Base-by-base conservation (phyloP, 2,113 vertebrate species). In the Lycocorax pyrrhopterus region DNA sequence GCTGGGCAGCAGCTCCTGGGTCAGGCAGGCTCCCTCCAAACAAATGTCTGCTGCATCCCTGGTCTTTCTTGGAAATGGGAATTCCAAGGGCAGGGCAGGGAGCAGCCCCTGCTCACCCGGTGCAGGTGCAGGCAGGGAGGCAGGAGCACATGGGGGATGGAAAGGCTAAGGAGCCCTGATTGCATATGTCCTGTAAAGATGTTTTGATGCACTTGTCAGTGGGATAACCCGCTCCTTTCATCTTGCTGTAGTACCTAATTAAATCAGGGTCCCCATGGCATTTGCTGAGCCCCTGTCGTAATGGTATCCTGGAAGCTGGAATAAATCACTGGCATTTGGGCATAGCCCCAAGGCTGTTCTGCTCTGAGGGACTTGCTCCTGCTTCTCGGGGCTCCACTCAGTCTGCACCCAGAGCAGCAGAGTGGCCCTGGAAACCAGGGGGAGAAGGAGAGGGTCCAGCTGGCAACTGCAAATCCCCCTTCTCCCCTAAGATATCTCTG, bases 121-220 rank as follows among this genome's bases (percentile, higher is more conserved):
- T 30, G 51, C 20, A 30, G 62, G 41, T 60, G 21, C 44, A 33
- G 46, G 25, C 51, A 64, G 33, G 47, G 39, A 77, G 41, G n/a
- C 59, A 66, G 69, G 49, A 77, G 49, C 58, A 59, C 6, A 2
- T 0, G 0, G 2, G 11, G 30, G 19, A 25, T 2, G 2, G 69
- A 87, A 64, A 39, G 39, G 26, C 21, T 90, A 75, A 43, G 76
- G 59, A 46, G 64, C 13, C 15, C n/a, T 63, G 30, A 27, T 15
- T 46, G 23, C 2, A 0, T 7, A 15, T n/a, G 37, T 66, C 37
- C 63, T 68, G 25, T 73, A 23, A 79, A 78, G 69, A 47, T 59
- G 53, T 56, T 66, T 26, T 60, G 27, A 16, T 90, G 58, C 3
- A 2, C 19, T 47, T 9, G 5, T 14, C 21, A 10, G 37, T n/a